These are phyloP conservation scores for Lithophane socia DNA, from an alignment of 2,888 invertebrate species.

Conservation along the genomic window DNA sequence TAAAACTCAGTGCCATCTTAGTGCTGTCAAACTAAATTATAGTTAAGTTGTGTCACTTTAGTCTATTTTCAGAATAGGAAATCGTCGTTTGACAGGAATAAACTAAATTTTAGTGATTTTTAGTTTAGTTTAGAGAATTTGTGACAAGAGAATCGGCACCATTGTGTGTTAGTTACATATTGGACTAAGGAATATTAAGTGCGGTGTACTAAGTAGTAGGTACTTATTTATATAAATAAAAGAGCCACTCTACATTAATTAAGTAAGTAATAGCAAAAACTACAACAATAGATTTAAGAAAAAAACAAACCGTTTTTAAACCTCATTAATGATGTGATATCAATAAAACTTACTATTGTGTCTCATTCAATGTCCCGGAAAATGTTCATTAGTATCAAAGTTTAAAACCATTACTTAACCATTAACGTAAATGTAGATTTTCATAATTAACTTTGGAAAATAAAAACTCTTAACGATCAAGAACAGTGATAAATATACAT, in stretches of 20 bases:
- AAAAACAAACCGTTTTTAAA: neutral
- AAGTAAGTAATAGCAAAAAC: neutral
- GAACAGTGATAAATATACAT: neutral
- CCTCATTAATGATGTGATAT: no score
- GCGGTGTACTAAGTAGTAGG: neutral
- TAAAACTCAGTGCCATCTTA: no score
- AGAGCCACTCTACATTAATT: neutral
- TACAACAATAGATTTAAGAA: neutral
- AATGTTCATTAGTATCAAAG: neutral
- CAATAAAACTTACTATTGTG: no score
- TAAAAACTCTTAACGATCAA: neutral
- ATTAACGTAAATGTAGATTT: neutral
- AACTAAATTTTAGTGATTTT: no score
- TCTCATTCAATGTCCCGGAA: no score
- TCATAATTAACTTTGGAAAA: neutral
- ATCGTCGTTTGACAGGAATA: no score
- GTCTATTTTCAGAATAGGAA: no score
- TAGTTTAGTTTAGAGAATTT: no score
- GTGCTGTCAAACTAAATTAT: no score
- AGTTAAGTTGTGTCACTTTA: no score
- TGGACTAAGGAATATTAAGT: conserved; percentile 21
- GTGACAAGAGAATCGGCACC: no score
- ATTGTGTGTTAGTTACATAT: conserved; percentile 24
- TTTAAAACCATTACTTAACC: neutral
- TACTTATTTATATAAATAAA: neutral